Conservation (phyloP, 2,113 vertebrate species). For the Oryzias javanicus region DNA sequence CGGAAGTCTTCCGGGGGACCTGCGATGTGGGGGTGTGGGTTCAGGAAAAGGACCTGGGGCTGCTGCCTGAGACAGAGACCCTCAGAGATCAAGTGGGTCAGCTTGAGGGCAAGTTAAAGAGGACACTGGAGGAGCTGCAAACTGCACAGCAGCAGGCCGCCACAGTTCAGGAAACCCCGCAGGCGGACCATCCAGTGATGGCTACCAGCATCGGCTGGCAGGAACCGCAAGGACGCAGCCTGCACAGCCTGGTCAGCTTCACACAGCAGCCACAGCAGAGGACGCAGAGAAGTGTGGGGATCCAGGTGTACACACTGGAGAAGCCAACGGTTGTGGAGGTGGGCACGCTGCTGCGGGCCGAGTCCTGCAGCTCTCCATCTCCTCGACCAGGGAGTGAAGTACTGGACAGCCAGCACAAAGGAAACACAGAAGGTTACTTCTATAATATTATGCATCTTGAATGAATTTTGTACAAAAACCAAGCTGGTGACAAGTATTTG, state of each 20-base stretch:
- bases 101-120: conserved; percentile 81
- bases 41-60: conserved; percentile 81
- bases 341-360: conserved; percentile 65
- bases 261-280: conserved; percentile 65
- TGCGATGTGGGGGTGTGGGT: conserved; percentile 82
- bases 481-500: neutral
- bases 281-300: conserved; percentile 79
- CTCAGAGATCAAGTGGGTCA: conserved; percentile 78
- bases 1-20: conserved; percentile 46
- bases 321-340: conserved; percentile 77
- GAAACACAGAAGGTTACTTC: conserved; percentile 64
- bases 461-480: neutral
- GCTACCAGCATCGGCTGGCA: conserved; percentile 76
- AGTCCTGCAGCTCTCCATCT: conserved; percentile 61
- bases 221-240: conserved; percentile 61
- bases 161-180: conserved; percentile 43
- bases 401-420: conserved; percentile 41
- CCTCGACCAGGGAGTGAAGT: conserved; percentile 24
- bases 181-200: conserved; percentile 69
- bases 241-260: conserved; percentile 78
- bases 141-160: conserved; percentile 59
- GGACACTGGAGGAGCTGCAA: conserved; percentile 77
- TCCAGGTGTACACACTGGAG: conserved; percentile 80
- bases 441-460: neutral
- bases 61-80: conserved; percentile 68